Base-by-base conservation (phyloP, 2,113 vertebrate species). In the Oenanthe oenanthe region DNA sequence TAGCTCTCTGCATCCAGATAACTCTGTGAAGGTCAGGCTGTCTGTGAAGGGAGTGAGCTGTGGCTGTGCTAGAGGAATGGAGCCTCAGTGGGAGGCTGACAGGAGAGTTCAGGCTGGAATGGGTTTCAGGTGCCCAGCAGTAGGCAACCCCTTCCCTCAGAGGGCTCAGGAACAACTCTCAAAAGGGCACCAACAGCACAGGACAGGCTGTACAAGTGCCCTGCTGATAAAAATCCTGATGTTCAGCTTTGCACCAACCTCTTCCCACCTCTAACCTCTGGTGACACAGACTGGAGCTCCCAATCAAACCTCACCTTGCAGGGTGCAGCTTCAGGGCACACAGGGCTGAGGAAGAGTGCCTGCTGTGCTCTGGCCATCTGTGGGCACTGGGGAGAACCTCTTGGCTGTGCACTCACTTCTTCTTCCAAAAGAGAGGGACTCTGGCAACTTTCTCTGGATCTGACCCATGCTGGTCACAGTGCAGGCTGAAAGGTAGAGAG, bases 381-480 rank as follows among this genome's bases (percentile, higher is more conserved):
- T 36, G 38, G n/a, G 57, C 26, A 3, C 51, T 13, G 47, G 36
- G 24, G 17, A n/a, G 21, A 60, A 15, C 32, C 38, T 17, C 28
- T 5, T 4, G 7, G 38, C 28, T 74, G 29, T 11, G 63, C 29
- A 14, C 40, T 68, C 9, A 2, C 34, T 34, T 40, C 5, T 38
- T 24, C 60, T 67, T n/a, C 43, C 45, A 38, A 22, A 0, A 87
- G 22, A 92, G 20, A 51, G n/a, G 20, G 72, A 11, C 25, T 42
- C 58, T 47, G 32, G 32, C 25, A 72, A 7, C 72, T 80, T 63
- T 48, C 58, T 67, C 2, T 58, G 50, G 54, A 38, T 38, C 17
- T 1, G 3, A 26, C 7, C 34, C 22, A 3, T 10, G 4, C 54
- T 72, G 31, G 32, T 54, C 6, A 21, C 3, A 3, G 4, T 8